phyloP scores from a whole-genome alignment of 2,888 invertebrate species.

The Azorinus chamasolen region DNA sequence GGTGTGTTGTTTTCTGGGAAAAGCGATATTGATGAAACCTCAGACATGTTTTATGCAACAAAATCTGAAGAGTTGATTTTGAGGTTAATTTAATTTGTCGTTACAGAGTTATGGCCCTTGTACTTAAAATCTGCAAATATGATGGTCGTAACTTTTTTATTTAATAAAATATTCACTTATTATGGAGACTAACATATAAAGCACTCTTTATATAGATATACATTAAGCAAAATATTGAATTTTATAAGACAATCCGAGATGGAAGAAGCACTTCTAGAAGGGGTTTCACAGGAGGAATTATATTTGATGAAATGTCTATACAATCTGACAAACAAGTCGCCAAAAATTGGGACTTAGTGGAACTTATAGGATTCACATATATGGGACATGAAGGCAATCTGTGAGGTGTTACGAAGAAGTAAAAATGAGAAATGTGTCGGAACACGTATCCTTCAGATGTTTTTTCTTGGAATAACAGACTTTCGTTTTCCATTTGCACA shows the following conservation, averaged over 20 bases:
- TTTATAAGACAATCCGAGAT: slow-evolving; percentile 23
- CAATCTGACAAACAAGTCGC: slow-evolving; percentile 56
- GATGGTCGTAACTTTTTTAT: too few relatives aligned
- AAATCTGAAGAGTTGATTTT: too few relatives aligned
- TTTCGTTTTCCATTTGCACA: slow-evolving; percentile 53
- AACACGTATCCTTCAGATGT: slow-evolving; percentile 55
- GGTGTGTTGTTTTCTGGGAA: too few relatives aligned
- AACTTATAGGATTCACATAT: slow-evolving; percentile 51
- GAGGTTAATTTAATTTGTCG: too few relatives aligned
- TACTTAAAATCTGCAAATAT: too few relatives aligned
- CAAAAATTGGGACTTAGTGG: slow-evolving; percentile 46
- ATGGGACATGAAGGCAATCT: slow-evolving; percentile 44
- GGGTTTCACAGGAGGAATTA: slow-evolving; percentile 47
- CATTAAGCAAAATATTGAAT: slow-evolving; percentile 30
- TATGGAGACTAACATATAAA: too few relatives aligned
- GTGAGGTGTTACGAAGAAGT: slow-evolving; percentile 33
- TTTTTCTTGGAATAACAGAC: slow-evolving; percentile 51
- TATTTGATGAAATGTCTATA: slow-evolving; percentile 64
- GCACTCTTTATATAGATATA: too few relatives aligned
- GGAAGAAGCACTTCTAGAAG: slow-evolving; percentile 50
- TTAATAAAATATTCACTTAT: too few relatives aligned
- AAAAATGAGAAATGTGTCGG: slow-evolving; percentile 42
- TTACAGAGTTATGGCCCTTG: too few relatives aligned
- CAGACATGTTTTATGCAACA: too few relatives aligned
- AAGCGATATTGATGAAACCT: too few relatives aligned